Base-by-base conservation (phyloP, 2,888 invertebrate genomes). In the Euplexia lucipara region DNA sequence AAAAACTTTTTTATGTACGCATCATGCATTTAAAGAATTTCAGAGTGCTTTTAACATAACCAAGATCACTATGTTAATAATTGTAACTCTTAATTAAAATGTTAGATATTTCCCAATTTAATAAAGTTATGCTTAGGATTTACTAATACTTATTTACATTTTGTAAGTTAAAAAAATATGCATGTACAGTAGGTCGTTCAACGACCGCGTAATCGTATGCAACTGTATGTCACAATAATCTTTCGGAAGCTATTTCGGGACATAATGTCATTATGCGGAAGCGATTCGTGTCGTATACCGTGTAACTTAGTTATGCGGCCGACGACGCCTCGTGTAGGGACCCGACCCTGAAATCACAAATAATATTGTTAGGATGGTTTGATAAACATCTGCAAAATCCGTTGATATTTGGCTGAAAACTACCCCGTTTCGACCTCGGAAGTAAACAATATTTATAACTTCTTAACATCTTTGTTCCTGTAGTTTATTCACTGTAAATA, bases 251-350 rank as follows among this genome's bases (percentile, higher is more conserved):
- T 49, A 60, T 56, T 68, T 61, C 20, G 35, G 39, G 35, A 18
- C 32, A 35, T 58, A 49, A 61, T 39, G 14, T 73, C 20, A 41
- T 34, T 69, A 62, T 20, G 39, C 56, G 57, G 39, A 49, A 69
- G 32, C 37, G 42, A 44, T 30, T 12, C 22, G 39, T 20, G 20
- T 26, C 42, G n/a, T 16, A 6, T 34, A 32, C 26, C 22, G 7
- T 12, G 18, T 49, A 45, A 68, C 61, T 61, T 42, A 35, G 47
- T 61, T 61, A 68, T 22, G 47, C 9, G 39, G 10, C n/a, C 35
- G 45, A 39, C 26, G 35, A 26, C 22, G 35, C 47, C 22, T 39
- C 45, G n/a, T 2, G 14, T 2, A 26, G 10, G 5, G 3, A 1
- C 7, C 30, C 16, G 44, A 41, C 42, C 20, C 41, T 53, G 42